Conservation (phyloP, 1,140 invertebrate genomes). For the Pararge aegeria region DNA sequence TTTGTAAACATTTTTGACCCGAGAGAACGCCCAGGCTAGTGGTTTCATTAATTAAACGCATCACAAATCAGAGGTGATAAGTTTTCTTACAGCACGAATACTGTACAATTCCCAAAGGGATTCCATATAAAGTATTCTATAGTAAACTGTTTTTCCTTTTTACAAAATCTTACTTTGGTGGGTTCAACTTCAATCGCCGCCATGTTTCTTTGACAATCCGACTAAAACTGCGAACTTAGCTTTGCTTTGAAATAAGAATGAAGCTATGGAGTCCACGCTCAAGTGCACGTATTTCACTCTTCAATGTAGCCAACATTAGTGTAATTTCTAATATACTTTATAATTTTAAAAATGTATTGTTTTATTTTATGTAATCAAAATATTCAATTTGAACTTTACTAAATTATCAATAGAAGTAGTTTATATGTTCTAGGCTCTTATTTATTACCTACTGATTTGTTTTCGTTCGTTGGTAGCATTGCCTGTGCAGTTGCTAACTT, state of each 20-base stretch:
- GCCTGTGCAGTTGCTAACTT: not conserved
- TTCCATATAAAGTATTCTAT: not conserved
- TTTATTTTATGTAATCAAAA: too few species aligned
- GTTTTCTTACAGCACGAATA: too few species aligned
- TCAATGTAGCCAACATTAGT: conserved; percentile 26
- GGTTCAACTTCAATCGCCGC: conserved; percentile 70
- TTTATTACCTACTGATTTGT: not conserved
- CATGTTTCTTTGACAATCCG: conserved; percentile 63
- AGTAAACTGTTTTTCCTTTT: not conserved
- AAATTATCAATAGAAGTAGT: too few species aligned
- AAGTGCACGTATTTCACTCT: conserved; percentile 36
- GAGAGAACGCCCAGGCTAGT: conserved; percentile 35
- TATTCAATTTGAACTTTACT: too few species aligned
- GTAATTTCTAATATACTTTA: too few species aligned
- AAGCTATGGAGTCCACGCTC: too few species aligned
- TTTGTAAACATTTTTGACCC: conserved; percentile 31
- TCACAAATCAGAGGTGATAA: not conserved
- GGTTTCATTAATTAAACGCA: conserved; percentile 1
- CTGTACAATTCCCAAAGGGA: not conserved
- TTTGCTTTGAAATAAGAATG: too few species aligned
- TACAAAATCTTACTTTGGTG: conserved; percentile 60
- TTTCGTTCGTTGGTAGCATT: not conserved
- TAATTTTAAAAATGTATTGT: too few species aligned
- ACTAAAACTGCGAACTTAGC: conserved; percentile 46
- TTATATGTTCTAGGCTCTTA: not conserved